These are phyloP conservation scores for Melikaiella ostensackeni DNA, from an alignment of 2,888 invertebrate species.

Conservation along the genomic window DNA sequence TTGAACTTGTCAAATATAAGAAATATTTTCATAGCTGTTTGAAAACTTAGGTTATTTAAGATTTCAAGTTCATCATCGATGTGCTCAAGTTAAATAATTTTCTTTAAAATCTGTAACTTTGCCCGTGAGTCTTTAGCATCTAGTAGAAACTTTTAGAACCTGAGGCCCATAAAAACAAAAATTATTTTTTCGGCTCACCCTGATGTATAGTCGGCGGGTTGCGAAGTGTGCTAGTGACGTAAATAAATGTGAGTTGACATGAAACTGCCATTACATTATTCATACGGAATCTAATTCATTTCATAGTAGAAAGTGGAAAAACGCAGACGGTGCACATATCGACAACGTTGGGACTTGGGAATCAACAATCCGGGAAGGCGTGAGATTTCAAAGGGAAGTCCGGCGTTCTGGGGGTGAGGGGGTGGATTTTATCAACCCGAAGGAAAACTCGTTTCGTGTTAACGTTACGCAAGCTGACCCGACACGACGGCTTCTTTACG, in stretches of 20 bases:
- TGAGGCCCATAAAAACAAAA: no score
- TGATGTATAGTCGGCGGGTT: no score
- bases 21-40: no score
- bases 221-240: no score
- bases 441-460: conserved; percentile 64
- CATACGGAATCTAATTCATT: background rate
- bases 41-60: no score
- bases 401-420: conserved; percentile 45
- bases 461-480: conserved; percentile 67
- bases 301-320: background rate
- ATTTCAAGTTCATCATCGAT: no score
- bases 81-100: no score
- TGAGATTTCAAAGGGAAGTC: conserved; percentile 55
- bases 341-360: conserved; percentile 46
- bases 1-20: no score
- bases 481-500: conserved; percentile 67
- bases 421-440: conserved; percentile 57
- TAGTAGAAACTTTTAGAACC: no score
- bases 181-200: no score
- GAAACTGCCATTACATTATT: background rate
- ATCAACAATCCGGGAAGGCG: conserved; percentile 52
- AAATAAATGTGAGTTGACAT: background rate
- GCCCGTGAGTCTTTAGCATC: no score
- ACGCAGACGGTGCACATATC: conserved; percentile 39
- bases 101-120: no score